A percentile compares a stretch with the other conserved stretches of the same genome.
These are phyloP conservation scores for Sternarchorhynchus goeldii DNA, from an alignment of 2,797 vertebrate species.

Conservation along the genomic window DNA sequence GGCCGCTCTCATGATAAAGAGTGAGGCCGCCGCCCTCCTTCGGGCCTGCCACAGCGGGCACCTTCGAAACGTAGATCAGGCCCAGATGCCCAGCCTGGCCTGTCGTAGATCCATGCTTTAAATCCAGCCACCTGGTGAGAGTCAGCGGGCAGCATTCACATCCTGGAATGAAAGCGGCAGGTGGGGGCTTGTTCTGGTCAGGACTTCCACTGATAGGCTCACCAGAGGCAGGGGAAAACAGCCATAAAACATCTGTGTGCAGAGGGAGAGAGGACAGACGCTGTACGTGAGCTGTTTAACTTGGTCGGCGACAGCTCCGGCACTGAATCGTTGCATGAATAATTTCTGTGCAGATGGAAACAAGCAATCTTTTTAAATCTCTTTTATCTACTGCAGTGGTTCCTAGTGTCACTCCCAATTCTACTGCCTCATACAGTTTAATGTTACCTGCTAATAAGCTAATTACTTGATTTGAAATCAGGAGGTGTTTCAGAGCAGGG, in stretches of 20 bases:
- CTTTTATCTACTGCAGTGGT: too few relatives aligned
- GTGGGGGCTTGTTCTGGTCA: slow-evolving; percentile 62
- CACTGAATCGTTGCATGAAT: too few relatives aligned
- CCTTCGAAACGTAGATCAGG: slow-evolving; percentile 60
- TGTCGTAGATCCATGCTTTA: slow-evolving; percentile 76
- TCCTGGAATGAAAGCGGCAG: slow-evolving; percentile 25
- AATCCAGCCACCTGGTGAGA: slow-evolving; percentile 35
- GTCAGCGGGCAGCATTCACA: slow-evolving; percentile 37
- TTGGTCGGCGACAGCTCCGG: too few relatives aligned
- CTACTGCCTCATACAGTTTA: too few relatives aligned
- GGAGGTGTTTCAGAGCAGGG: slow-evolving; percentile 5
- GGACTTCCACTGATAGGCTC: slow-evolving; percentile 43
- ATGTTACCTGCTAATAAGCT: background rate
- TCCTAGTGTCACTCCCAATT: too few relatives aligned
- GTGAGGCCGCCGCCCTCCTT: slow-evolving; percentile 41
- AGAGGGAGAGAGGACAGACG: slow-evolving; percentile 27
- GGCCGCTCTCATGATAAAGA: slow-evolving; percentile 89
- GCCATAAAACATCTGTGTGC: slow-evolving; percentile 51
- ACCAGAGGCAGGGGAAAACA: slow-evolving; percentile 54
- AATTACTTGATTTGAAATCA: background rate
- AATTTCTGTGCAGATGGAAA: too few relatives aligned
- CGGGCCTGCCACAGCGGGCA: slow-evolving; percentile 47
- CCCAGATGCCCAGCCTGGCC: slow-evolving; percentile 70
- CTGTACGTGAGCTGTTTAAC: background rate
- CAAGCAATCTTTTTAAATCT: too few relatives aligned